These are phyloP conservation scores for Eupithecia pulchellata DNA, from an alignment of 2,888 invertebrate genomes.

Conservation along the genomic window DNA sequence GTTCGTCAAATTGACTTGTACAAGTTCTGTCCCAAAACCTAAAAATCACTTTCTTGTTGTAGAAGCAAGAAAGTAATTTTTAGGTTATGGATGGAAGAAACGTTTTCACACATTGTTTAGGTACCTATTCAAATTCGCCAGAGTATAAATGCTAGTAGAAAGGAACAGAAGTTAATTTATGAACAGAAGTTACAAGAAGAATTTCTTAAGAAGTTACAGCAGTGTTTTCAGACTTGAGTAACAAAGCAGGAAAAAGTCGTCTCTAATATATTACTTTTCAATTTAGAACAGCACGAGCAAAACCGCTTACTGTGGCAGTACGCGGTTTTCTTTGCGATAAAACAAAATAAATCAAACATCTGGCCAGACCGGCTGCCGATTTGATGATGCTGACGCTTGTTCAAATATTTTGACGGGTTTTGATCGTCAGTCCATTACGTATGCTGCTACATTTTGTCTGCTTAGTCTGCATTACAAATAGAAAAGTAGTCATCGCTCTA, in stretches of 20 bases:
- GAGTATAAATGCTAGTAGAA: neutral
- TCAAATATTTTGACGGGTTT: slow-evolving; percentile 41
- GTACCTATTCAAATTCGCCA: no score
- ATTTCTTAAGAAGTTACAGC: no score
- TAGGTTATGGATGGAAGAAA: no score
- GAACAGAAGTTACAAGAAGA: no score
- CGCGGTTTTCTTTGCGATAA: no score
- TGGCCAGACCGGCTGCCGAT: slow-evolving; percentile 6
- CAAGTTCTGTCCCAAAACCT: no score
- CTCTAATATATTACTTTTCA: neutral
- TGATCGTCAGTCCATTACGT: slow-evolving; percentile 40
- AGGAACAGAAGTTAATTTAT: neutral
- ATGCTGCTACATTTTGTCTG: slow-evolving; percentile 38
- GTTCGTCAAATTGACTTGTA: no score
- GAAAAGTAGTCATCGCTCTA: slow-evolving; percentile 52
- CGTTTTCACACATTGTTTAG: no score
- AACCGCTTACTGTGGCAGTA: neutral
- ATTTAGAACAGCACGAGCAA: neutral
- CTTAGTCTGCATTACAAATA: slow-evolving; percentile 46
- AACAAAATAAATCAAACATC: slow-evolving; percentile 14
- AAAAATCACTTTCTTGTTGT: no score
- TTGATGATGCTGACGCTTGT: slow-evolving; percentile 7
- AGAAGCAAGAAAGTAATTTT: no score
- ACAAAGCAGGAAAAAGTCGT: neutral
- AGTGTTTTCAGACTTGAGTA: neutral